Conservation (phyloP, 2,888 invertebrate species). For the Hyles lineata region DNA sequence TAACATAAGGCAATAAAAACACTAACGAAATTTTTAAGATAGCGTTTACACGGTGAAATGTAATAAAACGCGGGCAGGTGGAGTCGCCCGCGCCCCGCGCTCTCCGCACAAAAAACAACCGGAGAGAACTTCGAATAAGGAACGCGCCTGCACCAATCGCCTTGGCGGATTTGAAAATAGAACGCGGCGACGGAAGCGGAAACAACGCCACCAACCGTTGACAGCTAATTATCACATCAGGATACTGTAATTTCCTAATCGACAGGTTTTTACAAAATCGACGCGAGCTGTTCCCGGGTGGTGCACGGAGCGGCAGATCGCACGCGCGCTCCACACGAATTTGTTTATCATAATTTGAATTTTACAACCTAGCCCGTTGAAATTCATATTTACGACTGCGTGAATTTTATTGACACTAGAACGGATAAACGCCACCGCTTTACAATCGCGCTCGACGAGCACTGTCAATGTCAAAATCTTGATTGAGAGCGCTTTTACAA, state of each 20-base stretch:
- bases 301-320: constrained; percentile 20
- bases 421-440: constrained; percentile 58
- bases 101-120: constrained; percentile 39
- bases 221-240: constrained; percentile 82
- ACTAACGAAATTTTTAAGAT: constrained; percentile 81
- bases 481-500: constrained; percentile 67
- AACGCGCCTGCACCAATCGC: constrained; percentile 52
- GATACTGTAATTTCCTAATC: constrained; percentile 75
- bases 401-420: constrained; percentile 70
- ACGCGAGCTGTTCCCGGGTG: background rate
- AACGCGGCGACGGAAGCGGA: constrained; percentile 80
- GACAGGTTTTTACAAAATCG: constrained; percentile 70
- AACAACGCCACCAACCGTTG: constrained; percentile 75
- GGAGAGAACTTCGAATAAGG: constrained; percentile 44
- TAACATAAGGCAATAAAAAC: constrained; percentile 83
- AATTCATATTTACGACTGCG: constrained; percentile 72
- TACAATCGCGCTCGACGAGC: constrained; percentile 54
- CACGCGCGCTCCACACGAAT: constrained; percentile 50
- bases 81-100: constrained; percentile 39
- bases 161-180: constrained; percentile 80
- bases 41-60: constrained; percentile 72
- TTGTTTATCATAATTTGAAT: constrained; percentile 76
- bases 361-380: constrained; percentile 71
- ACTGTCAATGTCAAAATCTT: constrained; percentile 67
- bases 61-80: constrained; percentile 77